Percentiles rank a stretch among this genome's conserved stretches.
phyloP scores from a whole-genome alignment of 2,888 invertebrate genomes.

The Idaea dimidiata region DNA sequence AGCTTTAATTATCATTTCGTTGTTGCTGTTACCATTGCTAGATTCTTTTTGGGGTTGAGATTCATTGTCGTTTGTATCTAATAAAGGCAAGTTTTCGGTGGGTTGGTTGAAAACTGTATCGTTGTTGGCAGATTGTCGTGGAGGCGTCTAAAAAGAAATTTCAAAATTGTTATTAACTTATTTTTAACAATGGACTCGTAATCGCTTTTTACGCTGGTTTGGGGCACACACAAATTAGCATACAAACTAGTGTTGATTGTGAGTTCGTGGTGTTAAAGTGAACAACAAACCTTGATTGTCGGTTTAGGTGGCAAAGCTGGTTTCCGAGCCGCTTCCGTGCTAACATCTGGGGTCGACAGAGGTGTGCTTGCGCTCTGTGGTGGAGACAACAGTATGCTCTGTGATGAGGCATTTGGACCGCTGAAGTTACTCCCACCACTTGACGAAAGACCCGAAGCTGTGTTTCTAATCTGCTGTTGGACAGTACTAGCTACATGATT shows the following conservation, averaged over 20 bases:
- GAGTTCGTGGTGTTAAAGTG: not conserved
- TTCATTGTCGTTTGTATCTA: slow-evolving; percentile 61
- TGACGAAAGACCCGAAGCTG: slow-evolving; percentile 72
- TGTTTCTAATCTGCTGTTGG: slow-evolving; percentile 79
- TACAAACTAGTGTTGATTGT: not conserved
- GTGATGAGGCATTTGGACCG: slow-evolving; percentile 64
- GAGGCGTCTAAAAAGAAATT: slow-evolving; percentile 65
- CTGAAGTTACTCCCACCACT: slow-evolving; percentile 70
- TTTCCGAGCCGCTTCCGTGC: slow-evolving; percentile 82
- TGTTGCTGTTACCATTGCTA: slow-evolving; percentile 57
- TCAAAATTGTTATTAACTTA: slow-evolving; percentile 2
- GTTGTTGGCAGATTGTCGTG: slow-evolving; percentile 74
- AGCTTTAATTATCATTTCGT: slow-evolving; percentile 85
- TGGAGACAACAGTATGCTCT: slow-evolving; percentile 78
- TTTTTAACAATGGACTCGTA: not conserved
- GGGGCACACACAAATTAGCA: not conserved
- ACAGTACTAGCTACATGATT: slow-evolving; percentile 74
- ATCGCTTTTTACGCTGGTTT: not conserved
- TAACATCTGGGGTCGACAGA: slow-evolving; percentile 76
- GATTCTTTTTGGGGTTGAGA: slow-evolving; percentile 66
- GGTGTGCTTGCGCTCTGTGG: slow-evolving; percentile 83
- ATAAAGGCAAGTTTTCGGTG: slow-evolving; percentile 56
- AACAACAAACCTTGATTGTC: slow-evolving; percentile 76
- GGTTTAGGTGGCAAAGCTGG: slow-evolving; percentile 93
- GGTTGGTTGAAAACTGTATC: slow-evolving; percentile 58